These are phyloP conservation scores for Teleopsis dalmanni DNA, from an alignment of 1,140 invertebrate genomes.

Conservation along the genomic window DNA sequence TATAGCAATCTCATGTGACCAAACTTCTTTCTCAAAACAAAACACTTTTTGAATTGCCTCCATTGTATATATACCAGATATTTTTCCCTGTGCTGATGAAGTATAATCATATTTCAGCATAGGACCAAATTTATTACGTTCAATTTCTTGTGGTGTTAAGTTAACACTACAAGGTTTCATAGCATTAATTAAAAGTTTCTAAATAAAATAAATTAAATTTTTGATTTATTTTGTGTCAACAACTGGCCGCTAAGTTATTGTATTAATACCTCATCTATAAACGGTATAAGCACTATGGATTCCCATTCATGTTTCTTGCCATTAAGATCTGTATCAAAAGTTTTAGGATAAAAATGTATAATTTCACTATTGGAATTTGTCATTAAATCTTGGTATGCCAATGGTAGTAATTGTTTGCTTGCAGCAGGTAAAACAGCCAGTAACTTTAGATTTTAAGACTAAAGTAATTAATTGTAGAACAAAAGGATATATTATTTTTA, in stretches of 20 bases:
- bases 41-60: conserved; percentile 22
- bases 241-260: background rate
- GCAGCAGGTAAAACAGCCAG: conserved; percentile 87
- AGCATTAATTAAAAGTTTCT: conserved; percentile 62
- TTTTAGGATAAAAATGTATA: conserved; percentile 79
- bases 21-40: conserved; percentile 45
- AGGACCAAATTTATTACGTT: conserved; percentile 75
- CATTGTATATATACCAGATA: conserved; percentile 18
- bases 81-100: conserved; percentile 15
- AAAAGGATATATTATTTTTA: conserved; percentile 18
- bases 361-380: conserved; percentile 73
- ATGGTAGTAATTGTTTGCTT: conserved; percentile 70
- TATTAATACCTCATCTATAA: conserved; percentile 77
- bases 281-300: conserved; percentile 92
- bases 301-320: conserved; percentile 97
- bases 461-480: background rate
- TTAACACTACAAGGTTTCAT: conserved; percentile 63
- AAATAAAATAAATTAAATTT: conserved; percentile 17
- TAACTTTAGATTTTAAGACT: conserved; percentile 48
- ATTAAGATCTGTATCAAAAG: conserved; percentile 87
- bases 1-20: conserved; percentile 54
- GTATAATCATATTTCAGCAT: conserved; percentile 71
- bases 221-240: background rate
- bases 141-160: conserved; percentile 64
- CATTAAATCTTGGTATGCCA: conserved; percentile 77